Conservation (phyloP, 2,113 vertebrate genomes). For the Oceanites oceanicus region DNA sequence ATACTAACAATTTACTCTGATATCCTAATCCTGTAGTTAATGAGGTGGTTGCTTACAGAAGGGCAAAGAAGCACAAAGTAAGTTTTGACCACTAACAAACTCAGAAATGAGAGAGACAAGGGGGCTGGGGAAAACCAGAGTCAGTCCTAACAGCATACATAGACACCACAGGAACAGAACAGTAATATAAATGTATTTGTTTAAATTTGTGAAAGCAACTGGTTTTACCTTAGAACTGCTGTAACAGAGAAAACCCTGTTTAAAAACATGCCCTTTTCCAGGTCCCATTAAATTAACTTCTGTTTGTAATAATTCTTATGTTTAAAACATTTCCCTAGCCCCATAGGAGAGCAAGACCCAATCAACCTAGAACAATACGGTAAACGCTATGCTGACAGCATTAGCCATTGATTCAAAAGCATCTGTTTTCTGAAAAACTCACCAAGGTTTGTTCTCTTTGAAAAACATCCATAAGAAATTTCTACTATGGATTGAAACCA, state of each 20-base stretch:
- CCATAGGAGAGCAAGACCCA: neutral
- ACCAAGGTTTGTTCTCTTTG: neutral
- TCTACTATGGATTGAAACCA: neutral
- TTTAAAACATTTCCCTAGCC: neutral
- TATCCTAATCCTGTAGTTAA: neutral
- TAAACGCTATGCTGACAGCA: neutral
- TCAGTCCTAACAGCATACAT: neutral
- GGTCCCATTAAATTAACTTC: neutral
- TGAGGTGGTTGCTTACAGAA: neutral
- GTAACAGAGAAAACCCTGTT: neutral
- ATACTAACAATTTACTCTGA: neutral
- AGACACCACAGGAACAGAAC: neutral
- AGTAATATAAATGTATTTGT: neutral
- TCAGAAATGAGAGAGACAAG: neutral
- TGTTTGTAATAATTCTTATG: neutral
- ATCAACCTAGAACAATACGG: neutral
- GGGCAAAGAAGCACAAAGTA: neutral
- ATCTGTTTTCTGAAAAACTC: slow-evolving; percentile 1
- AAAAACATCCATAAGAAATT: neutral
- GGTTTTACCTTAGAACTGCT: neutral
- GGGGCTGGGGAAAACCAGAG: neutral
- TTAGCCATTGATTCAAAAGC: neutral
- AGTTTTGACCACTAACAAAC: neutral
- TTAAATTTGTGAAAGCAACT: neutral
- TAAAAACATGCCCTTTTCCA: neutral